Percentiles rank a stretch among this genome's conserved stretches.
These are phyloP conservation scores for Calliphora vicina DNA, from an alignment of 1,140 invertebrate genomes.

Conservation along the genomic window DNA sequence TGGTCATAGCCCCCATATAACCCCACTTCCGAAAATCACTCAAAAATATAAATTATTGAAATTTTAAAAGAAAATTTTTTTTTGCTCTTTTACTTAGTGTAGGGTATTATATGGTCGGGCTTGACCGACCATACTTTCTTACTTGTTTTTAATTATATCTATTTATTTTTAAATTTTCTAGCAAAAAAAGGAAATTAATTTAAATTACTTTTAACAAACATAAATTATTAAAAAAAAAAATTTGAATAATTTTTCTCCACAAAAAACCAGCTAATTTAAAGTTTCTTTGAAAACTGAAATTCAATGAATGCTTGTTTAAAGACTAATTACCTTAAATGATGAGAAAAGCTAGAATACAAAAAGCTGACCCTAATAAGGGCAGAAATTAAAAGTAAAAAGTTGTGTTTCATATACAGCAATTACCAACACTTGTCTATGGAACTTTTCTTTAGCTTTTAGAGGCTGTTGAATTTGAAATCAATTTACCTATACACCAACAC, in stretches of 20 bases:
- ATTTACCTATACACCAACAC: not conserved
- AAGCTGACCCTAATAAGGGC: not conserved
- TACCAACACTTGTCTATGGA: not conserved
- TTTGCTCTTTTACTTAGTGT: too few species aligned
- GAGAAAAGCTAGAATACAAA: not conserved
- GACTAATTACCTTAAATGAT: not conserved
- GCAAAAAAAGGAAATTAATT: too few species aligned
- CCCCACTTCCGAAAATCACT: too few species aligned
- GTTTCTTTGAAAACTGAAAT: not conserved
- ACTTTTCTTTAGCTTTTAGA: not conserved
- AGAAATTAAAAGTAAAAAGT: not conserved
- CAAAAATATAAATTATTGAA: too few species aligned
- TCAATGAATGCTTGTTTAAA: not conserved
- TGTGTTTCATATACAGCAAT: slow-evolving; percentile 19
- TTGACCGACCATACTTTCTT: too few species aligned
- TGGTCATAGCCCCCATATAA: too few species aligned
- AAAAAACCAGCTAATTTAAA: not conserved
- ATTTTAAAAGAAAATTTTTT: too few species aligned
- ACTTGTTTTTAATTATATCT: too few species aligned
- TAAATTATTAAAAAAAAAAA: not conserved
- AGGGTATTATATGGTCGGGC: too few species aligned
- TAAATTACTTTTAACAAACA: not conserved
- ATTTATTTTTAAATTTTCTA: too few species aligned
- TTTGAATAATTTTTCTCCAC: too few species aligned
- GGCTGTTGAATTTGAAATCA: slow-evolving; percentile 1